Evolutionary conservation across 2,888 invertebrate genomes (phyloP).

Genomic region (Torymus texanus): DNA sequence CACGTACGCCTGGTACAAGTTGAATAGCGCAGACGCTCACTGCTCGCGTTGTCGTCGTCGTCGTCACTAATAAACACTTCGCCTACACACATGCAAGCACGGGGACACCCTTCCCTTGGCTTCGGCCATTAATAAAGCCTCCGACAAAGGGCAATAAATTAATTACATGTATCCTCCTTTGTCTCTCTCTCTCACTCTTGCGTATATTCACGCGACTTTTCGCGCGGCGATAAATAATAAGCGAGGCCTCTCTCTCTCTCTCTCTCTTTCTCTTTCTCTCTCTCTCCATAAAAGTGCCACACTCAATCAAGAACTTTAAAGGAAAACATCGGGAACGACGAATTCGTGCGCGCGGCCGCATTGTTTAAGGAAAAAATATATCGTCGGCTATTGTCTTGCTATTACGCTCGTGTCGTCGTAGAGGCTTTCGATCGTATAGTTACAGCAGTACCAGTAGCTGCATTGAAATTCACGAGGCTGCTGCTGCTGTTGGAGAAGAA

Average conservation of each 20-base stretch:
- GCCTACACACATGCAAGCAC: neutral
- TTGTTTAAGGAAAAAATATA: constrained; percentile 53
- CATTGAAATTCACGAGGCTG: no score
- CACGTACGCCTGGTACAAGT: neutral
- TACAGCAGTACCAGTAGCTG: no score
- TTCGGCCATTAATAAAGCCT: constrained; percentile 44
- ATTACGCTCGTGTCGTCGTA: constrained; percentile 25
- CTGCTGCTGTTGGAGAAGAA: no score
- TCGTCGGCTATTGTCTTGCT: constrained; percentile 32
- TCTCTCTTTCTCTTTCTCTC: constrained; percentile 16
- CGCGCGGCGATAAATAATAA: constrained; percentile 47
- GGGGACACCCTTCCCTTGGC: neutral
- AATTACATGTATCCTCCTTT: constrained; percentile 52
- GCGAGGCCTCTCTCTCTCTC: neutral
- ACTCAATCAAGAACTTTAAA: constrained; percentile 51
- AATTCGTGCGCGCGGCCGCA: constrained; percentile 27
- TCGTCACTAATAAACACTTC: constrained; percentile 49
- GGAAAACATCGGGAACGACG: constrained; percentile 42
- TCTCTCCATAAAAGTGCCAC: constrained; percentile 55
- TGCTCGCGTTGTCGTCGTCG: neutral
- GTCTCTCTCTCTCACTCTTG: constrained; percentile 18
- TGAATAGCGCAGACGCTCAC: neutral
- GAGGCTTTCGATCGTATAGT: no score
- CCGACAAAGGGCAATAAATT: constrained; percentile 54
- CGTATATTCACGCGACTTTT: constrained; percentile 9